Percentiles rank a stretch among this genome's conserved stretches.
These are phyloP conservation scores for Baronia brevicornis DNA, from an alignment of 2,888 invertebrate genomes.

Conservation along the genomic window DNA sequence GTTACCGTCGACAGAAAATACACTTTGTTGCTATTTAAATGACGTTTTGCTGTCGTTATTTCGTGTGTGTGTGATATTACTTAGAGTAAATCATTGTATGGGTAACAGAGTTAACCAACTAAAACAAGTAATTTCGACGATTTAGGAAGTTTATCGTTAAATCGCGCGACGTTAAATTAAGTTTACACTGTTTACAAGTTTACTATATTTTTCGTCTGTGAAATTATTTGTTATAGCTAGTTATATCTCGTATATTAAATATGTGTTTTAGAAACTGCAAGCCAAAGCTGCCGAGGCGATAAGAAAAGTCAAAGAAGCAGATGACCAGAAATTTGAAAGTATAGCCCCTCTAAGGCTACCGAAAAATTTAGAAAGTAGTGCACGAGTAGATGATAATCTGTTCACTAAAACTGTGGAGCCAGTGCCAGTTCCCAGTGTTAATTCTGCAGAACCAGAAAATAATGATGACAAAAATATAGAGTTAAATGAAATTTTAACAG, in stretches of 20 bases:
- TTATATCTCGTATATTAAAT: no score
- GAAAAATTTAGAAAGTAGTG: slow-evolving; percentile 45
- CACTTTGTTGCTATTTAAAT: no score
- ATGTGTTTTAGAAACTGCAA: slow-evolving; percentile 47
- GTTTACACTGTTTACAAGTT: no score
- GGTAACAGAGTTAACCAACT: not conserved
- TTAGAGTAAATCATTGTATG: no score
- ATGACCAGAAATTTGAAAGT: slow-evolving; percentile 20
- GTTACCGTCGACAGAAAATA: no score
- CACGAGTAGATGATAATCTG: slow-evolving; percentile 41
- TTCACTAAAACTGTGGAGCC: slow-evolving; percentile 23
- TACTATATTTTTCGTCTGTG: no score
- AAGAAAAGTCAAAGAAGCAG: slow-evolving; percentile 35
- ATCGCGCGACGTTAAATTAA: no score
- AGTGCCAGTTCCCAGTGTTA: not conserved
- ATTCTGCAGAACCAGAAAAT: slow-evolving; percentile 5
- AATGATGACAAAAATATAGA: slow-evolving; percentile 4
- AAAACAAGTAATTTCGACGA: no score
- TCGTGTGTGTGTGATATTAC: no score
- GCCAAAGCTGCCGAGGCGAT: slow-evolving; percentile 45
- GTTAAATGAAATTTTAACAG: slow-evolving; percentile 6
- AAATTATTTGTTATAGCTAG: no score
- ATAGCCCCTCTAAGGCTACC: slow-evolving; percentile 44
- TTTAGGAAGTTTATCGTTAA: no score
- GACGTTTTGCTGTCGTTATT: no score